Evolutionary conservation across 2,888 invertebrate species (phyloP).

Genomic region (Operophtera brumata): DNA sequence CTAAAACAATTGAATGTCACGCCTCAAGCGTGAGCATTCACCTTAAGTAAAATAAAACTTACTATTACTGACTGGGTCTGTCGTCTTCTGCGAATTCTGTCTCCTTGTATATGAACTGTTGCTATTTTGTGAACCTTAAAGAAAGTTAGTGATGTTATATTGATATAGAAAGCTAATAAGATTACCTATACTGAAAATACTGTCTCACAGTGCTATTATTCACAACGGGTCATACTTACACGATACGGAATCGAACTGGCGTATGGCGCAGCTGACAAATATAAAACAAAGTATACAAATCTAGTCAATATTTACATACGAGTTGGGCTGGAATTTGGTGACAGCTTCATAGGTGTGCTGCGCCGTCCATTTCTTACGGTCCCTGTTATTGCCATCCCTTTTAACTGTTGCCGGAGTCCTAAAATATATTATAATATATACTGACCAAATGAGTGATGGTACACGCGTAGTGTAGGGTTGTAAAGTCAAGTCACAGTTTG

Average conservation of each 20-base stretch:
- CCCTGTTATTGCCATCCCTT: conserved; percentile 44
- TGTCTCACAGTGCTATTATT: no score
- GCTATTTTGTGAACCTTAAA: conserved; percentile 18
- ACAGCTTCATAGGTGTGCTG: conserved; percentile 40
- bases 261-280: background rate
- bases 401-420: conserved; percentile 56
- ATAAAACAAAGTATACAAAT: background rate
- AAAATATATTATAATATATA: conserved; percentile 2
- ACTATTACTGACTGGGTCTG: conserved; percentile 4
- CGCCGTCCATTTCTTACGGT: conserved; percentile 30
- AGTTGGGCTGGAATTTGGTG: conserved; percentile 22
- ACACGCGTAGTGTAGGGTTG: no score
- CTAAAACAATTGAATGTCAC: no score
- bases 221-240: no score
- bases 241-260: no score
- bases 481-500: no score
- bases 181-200: no score
- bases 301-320: conserved; percentile 32
- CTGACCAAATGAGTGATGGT: no score
- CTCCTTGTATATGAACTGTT: conserved; percentile 7
- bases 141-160: background rate
- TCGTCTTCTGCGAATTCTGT: conserved; percentile 13
- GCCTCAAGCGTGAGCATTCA: no score
- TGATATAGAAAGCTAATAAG: no score
- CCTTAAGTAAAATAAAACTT: background rate